These are phyloP conservation scores for Gouania willdenowi DNA, from an alignment of 2,797 vertebrate genomes.

Conservation along the genomic window DNA sequence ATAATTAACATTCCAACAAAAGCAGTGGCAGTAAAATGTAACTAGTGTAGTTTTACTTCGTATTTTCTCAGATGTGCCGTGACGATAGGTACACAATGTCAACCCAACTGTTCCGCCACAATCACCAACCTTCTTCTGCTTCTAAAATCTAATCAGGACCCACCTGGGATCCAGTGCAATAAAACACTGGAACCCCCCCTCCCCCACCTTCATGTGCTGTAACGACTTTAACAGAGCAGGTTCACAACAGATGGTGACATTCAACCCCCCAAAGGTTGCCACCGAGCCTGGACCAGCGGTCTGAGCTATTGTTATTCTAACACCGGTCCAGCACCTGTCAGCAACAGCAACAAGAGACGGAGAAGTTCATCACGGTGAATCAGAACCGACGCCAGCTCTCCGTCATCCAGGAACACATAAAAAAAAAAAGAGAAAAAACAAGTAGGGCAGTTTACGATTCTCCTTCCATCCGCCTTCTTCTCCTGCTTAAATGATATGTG, in stretches of 20 bases:
- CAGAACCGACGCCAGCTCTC: slow-evolving; percentile 13
- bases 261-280: slow-evolving; percentile 58
- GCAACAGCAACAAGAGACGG: slow-evolving; percentile 19
- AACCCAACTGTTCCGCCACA: slow-evolving; percentile 26
- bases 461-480: too few species aligned
- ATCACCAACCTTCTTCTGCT: slow-evolving; percentile 30
- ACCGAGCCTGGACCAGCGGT: slow-evolving; percentile 25
- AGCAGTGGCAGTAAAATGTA: too few species aligned
- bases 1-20: too few species aligned
- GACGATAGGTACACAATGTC: slow-evolving; percentile 41
- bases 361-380: slow-evolving; percentile 21
- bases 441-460: too few species aligned
- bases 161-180: slow-evolving; percentile 61
- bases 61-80: slow-evolving; percentile 16
- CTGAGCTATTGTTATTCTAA: slow-evolving; percentile 49
- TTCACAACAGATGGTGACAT: slow-evolving; percentile 73
- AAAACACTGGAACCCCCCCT: slow-evolving; percentile 35
- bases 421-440: too few species aligned
- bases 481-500: too few species aligned
- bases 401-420: not conserved
- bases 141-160: slow-evolving; percentile 59
- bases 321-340: slow-evolving; percentile 53
- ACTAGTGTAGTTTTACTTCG: too few species aligned
- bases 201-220: slow-evolving; percentile 25
- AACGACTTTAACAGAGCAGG: slow-evolving; percentile 51